phyloP scores from a whole-genome alignment of 2,797 vertebrate genomes.

The Etheostoma perlongum region DNA sequence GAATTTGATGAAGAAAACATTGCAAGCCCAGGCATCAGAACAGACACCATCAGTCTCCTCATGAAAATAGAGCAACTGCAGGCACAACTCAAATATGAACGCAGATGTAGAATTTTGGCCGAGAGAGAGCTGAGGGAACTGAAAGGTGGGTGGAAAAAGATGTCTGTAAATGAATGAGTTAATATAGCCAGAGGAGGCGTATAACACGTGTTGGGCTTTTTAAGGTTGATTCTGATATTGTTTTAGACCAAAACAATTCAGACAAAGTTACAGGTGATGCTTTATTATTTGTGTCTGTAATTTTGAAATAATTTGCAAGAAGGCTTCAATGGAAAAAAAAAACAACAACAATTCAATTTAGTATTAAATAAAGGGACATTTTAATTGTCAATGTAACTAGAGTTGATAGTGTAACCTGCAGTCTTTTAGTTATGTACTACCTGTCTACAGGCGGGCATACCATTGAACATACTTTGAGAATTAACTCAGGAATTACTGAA shows the following conservation, averaged over 20 bases:
- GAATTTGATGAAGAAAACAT: constrained; percentile 76
- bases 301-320: background rate
- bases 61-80: constrained; percentile 85
- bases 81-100: constrained; percentile 83
- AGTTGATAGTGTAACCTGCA: background rate
- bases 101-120: constrained; percentile 80
- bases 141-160: constrained; percentile 75
- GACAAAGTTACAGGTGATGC: background rate
- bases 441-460: background rate
- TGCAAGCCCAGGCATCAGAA: constrained; percentile 77
- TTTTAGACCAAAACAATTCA: background rate
- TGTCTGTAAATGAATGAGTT: background rate
- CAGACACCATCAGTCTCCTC: constrained; percentile 83
- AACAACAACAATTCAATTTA: background rate
- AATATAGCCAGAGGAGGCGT: background rate
- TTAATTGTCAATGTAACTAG: background rate
- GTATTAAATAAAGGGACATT: background rate
- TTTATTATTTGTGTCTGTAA: background rate
- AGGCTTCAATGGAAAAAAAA: background rate
- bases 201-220: background rate
- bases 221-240: background rate
- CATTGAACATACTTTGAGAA: background rate
- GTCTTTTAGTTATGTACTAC: background rate
- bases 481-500: background rate
- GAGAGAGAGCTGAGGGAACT: constrained; percentile 82